Evolutionary conservation across 2,888 invertebrate species (phyloP).

Genomic region (Philhelius pedissequus): DNA sequence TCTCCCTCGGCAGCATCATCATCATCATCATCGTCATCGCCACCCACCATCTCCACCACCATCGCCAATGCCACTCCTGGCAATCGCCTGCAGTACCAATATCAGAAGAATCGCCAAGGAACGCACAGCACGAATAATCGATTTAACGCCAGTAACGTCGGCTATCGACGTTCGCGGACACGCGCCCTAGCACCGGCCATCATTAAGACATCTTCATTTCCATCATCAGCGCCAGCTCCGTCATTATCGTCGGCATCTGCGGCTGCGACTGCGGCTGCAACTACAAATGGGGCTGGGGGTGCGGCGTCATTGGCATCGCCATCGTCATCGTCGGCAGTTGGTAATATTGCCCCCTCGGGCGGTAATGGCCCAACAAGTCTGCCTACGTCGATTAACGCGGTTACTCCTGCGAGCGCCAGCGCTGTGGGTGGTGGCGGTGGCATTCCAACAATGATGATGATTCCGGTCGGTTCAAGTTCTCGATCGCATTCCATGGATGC

Average conservation of each 20-base stretch:
- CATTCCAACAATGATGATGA: conserved; percentile 65
- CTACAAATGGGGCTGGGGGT: conserved; percentile 4
- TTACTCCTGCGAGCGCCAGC: conserved; percentile 60
- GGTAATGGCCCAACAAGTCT: conserved; percentile 66
- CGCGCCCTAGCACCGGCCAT: conserved; percentile 74
- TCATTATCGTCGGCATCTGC: conserved; percentile 53
- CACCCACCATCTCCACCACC: conserved; percentile 38
- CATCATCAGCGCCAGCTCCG: conserved; percentile 63
- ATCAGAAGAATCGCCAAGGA: conserved; percentile 77
- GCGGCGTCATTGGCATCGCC: conserved; percentile 42
- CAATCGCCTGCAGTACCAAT: conserved; percentile 72
- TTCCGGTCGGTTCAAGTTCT: conserved; percentile 71
- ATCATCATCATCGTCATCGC: conserved; percentile 7
- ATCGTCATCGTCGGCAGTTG: conserved; percentile 42
- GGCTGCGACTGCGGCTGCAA: neutral
- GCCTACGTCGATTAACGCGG: conserved; percentile 64
- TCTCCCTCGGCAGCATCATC: conserved; percentile 11
- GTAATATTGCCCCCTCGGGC: conserved; percentile 61
- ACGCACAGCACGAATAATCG: conserved; percentile 76
- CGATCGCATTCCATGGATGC: conserved; percentile 79
- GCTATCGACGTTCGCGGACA: conserved; percentile 75
- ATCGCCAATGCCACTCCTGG: conserved; percentile 62
- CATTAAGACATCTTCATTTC: conserved; percentile 68
- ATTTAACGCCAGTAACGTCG: conserved; percentile 71
- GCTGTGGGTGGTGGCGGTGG: conserved; percentile 58